Conservation (phyloP, 2,888 invertebrate species). For the Drosophila siamana region DNA sequence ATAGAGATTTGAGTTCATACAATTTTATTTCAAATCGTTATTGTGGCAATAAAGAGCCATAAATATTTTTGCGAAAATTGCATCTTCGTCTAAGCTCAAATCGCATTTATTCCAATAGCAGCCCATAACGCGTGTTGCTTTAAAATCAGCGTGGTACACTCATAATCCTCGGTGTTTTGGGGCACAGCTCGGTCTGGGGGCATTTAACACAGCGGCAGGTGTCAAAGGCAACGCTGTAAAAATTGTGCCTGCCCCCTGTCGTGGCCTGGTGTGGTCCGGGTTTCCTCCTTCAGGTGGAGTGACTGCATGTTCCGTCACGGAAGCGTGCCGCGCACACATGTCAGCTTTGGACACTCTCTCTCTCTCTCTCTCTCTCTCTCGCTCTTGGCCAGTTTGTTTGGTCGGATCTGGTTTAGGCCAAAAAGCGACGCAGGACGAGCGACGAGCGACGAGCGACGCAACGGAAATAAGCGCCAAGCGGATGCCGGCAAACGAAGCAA, state of each 20-base stretch:
- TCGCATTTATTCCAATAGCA: background rate
- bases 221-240: conserved; percentile 58
- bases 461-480: conserved; percentile 84
- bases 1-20: too few relatives aligned
- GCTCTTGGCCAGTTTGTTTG: conserved; percentile 23
- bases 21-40: too few relatives aligned
- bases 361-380: conserved; percentile 1
- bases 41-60: too few relatives aligned
- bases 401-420: conserved; percentile 63
- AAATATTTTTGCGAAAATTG: too few relatives aligned
- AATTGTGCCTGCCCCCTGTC: conserved; percentile 49
- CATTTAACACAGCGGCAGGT: conserved; percentile 48
- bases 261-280: too few relatives aligned
- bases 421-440: conserved; percentile 46
- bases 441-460: conserved; percentile 58
- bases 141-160: background rate
- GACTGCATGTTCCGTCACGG: conserved; percentile 70
- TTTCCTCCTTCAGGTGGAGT: background rate
- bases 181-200: background rate
- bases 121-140: background rate
- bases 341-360: conserved; percentile 42
- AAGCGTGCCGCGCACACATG: conserved; percentile 81
- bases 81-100: too few relatives aligned
- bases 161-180: conserved; percentile 4
- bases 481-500: conserved; percentile 85